Evolutionary conservation across 2,113 vertebrate species (phyloP), one percentile per base, ranked within the genome.

Genomic region (Caloenas nicobarica): DNA sequence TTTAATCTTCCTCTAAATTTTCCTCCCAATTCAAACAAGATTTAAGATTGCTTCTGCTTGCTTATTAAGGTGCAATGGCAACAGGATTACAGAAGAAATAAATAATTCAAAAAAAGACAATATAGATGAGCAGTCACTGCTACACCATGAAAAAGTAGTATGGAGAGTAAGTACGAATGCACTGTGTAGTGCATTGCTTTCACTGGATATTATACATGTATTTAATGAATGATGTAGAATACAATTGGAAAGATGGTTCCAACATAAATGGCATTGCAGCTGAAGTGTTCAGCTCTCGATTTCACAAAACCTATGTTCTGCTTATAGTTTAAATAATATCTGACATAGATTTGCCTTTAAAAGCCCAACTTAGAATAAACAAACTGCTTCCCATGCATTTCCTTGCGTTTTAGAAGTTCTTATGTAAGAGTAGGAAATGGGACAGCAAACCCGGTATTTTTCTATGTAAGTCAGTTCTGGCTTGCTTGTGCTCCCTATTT

Each of bases 151-250:
- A 58, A 44, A 1, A 74, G 24, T 15, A 25, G 8, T 7, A 42
- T 0, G 0, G 33, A 58, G n/a, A 61, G 33, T 3, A 65, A 42
- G 4, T 57, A 40, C 8, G 26, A 48, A 16, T 31, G 13, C 13
- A 13, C 13, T 16, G 61, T 12, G 60, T 6, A 33, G 28, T 17
- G 14, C 51, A 14, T 1, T 66, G 33, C 64, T 22, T 70, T 54
- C 54, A 10, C 21, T 31, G 28, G 31, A 1, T n/a, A 57, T 40
- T 13, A 33, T 2, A 1, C 5, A 54, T 2, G 7, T 11, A 16
- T 15, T 17, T 13, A 38, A 46, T 7, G 8, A 77, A 17, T 11
- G 11, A 68, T 11, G 28, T 4, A 64, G 44, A 58, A 77, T 3
- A 58, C 12, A 51, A 36, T 2, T 62, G 40, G 40, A 44, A 80